A percentile compares a stretch with the other conserved stretches of the same genome.
These are phyloP conservation scores for Mallotus villosus DNA, from an alignment of 2,797 vertebrate species.

Conservation along the genomic window DNA sequence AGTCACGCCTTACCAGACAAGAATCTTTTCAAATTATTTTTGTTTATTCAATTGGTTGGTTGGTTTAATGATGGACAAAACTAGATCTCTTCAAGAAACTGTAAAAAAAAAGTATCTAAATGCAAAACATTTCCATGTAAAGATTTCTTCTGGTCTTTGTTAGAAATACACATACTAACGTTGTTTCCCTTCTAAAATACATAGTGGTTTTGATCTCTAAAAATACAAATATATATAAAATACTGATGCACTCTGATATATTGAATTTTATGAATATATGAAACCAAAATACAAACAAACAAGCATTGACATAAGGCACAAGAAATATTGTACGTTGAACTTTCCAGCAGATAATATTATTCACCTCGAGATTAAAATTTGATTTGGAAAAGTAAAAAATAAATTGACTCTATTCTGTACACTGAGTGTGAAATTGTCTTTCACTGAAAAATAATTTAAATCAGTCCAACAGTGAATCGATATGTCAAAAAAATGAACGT, in stretches of 20 bases:
- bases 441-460: constrained; percentile 59
- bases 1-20: neutral
- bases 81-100: constrained; percentile 36
- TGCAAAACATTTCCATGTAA: constrained; percentile 44
- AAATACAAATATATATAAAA: constrained; percentile 44
- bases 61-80: constrained; percentile 52
- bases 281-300: constrained; percentile 15
- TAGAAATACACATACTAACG: constrained; percentile 42
- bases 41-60: constrained; percentile 61
- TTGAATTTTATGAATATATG: constrained; percentile 28
- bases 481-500: constrained; percentile 15
- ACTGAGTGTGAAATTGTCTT: constrained; percentile 48
- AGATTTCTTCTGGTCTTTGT: constrained; percentile 37
- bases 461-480: constrained; percentile 29
- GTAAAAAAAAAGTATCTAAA: constrained; percentile 12
- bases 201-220: constrained; percentile 20
- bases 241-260: constrained; percentile 29
- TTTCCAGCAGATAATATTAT: constrained; percentile 18
- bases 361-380: constrained; percentile 25
- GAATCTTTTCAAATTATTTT: neutral
- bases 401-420: constrained; percentile 32
- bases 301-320: constrained; percentile 47
- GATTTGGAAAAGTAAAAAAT: constrained; percentile 43
- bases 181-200: constrained; percentile 46
- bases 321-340: constrained; percentile 4